Conservation (phyloP, 2,888 invertebrate species). For the Smittia aterrima region DNA sequence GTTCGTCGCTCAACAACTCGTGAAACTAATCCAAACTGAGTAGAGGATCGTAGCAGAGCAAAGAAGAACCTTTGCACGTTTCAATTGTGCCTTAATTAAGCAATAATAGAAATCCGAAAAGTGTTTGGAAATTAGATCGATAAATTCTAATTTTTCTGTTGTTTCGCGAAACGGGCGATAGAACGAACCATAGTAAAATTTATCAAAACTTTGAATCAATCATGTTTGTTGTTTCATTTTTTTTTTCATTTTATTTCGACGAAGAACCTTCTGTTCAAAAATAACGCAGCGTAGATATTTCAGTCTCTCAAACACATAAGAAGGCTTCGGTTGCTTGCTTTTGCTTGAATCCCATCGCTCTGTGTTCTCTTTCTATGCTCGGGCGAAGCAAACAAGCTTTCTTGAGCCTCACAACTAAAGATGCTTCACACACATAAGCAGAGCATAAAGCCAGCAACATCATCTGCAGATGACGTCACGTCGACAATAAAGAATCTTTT, state of each 20-base stretch:
- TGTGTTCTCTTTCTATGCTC: not conserved
- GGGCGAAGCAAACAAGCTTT: not conserved
- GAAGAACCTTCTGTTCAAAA: slow-evolving; percentile 23
- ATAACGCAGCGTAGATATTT: slow-evolving; percentile 1
- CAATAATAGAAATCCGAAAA: slow-evolving; percentile 17
- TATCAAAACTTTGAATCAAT: slow-evolving; percentile 8
- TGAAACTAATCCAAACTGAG: not conserved
- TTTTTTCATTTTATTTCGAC: not conserved
- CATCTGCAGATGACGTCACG: not conserved
- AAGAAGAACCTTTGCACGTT: slow-evolving; percentile 9
- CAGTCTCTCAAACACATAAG: slow-evolving; percentile 1
- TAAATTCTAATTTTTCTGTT: not conserved
- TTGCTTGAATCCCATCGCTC: not conserved
- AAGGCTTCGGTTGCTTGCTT: not conserved
- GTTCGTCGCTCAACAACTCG: not conserved
- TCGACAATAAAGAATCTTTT: not conserved
- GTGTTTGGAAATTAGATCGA: slow-evolving; percentile 20
- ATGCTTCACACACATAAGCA: slow-evolving; percentile 16
- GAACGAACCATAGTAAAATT: slow-evolving; percentile 14
- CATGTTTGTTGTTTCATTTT: not conserved
- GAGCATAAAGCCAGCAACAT: not conserved
- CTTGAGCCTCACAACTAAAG: not conserved
- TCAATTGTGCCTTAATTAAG: slow-evolving; percentile 9
- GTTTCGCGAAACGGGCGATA: not conserved
- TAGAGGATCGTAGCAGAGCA: not conserved